These are phyloP conservation scores for Drosophila equinoxialis DNA, from an alignment of 1,140 invertebrate species.

Conservation along the genomic window DNA sequence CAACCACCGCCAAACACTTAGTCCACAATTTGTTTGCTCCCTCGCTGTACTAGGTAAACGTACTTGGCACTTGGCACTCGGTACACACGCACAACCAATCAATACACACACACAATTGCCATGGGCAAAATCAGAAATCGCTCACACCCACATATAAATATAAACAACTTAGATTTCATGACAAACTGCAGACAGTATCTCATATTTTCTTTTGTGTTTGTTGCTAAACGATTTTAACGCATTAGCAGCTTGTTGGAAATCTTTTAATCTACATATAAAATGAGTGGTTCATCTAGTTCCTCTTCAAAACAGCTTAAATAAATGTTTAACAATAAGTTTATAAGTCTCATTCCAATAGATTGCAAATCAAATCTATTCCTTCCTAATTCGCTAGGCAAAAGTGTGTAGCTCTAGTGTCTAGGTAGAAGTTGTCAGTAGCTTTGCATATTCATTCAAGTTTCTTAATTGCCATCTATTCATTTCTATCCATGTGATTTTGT, in stretches of 20 bases:
- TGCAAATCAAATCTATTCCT: too few species aligned
- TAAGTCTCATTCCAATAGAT: too few species aligned
- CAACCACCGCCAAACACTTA: constrained; percentile 12
- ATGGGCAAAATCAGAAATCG: constrained; percentile 6
- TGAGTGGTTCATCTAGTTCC: too few species aligned
- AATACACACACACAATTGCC: constrained; percentile 1
- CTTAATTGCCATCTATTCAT: too few species aligned
- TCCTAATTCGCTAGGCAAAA: too few species aligned
- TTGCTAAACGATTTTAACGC: not conserved
- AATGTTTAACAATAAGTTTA: too few species aligned
- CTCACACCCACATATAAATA: constrained; percentile 1
- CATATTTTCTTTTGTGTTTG: constrained; percentile 1
- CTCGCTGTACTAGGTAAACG: constrained; percentile 35
- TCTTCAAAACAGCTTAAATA: too few species aligned
- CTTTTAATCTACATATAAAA: too few species aligned
- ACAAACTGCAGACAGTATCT: constrained; percentile 11
- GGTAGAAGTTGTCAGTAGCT: too few species aligned
- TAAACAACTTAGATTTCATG: constrained; percentile 19
- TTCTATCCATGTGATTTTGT: too few species aligned
- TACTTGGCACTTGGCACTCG: constrained; percentile 28
- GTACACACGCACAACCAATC: constrained; percentile 22
- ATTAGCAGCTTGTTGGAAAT: not conserved
- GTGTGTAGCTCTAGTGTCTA: too few species aligned
- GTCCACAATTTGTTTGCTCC: constrained; percentile 22
- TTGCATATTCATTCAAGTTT: too few species aligned